phyloP scores from a whole-genome alignment of 2,797 vertebrate genomes.

The Sandelia bainsii region DNA sequence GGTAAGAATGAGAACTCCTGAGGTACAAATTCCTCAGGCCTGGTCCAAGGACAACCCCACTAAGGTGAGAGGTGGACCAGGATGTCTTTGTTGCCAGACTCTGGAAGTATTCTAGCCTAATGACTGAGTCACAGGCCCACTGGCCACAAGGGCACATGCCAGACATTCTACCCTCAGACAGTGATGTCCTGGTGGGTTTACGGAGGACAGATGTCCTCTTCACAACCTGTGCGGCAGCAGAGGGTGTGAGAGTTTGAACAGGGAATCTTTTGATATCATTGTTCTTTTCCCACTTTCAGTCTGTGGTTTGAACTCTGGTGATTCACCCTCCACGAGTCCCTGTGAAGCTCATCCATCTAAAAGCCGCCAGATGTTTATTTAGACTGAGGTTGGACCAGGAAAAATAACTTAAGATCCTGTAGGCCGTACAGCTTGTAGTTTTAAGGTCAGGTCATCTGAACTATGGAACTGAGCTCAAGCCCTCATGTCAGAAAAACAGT shows the following conservation, averaged over 20 bases:
- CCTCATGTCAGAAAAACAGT: conserved; percentile 7
- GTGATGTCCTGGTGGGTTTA: conserved; percentile 57
- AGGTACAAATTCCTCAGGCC: conserved; percentile 63
- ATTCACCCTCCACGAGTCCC: conserved; percentile 60
- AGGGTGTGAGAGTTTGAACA: conserved; percentile 32
- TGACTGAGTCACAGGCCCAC: conserved; percentile 42
- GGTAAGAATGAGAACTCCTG: conserved; percentile 67
- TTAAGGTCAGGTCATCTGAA: conserved; percentile 58
- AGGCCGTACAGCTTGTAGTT: conserved; percentile 46
- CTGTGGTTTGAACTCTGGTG: conserved; percentile 63
- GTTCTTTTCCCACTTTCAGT: conserved; percentile 58
- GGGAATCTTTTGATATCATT: conserved; percentile 60
- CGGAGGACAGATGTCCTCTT: conserved; percentile 68
- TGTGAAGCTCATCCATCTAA: conserved; percentile 57
- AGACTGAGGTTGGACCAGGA: conserved; percentile 53
- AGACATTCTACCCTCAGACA: conserved; percentile 60
- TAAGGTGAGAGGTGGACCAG: conserved; percentile 61
- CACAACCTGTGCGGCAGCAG: conserved; percentile 66
- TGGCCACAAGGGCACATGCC: conserved; percentile 71
- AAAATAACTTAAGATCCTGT: conserved; percentile 43
- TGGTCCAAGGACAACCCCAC: conserved; percentile 44
- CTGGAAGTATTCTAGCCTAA: conserved; percentile 42
- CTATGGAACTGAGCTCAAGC: conserved; percentile 26
- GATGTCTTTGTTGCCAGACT: conserved; percentile 52
- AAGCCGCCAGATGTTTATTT: conserved; percentile 61